Percentiles rank a stretch among this genome's conserved stretches.
These are phyloP conservation scores for Mesorhabditis sp. DNA, from an alignment of 2,888 invertebrate genomes.

Conservation along the genomic window DNA sequence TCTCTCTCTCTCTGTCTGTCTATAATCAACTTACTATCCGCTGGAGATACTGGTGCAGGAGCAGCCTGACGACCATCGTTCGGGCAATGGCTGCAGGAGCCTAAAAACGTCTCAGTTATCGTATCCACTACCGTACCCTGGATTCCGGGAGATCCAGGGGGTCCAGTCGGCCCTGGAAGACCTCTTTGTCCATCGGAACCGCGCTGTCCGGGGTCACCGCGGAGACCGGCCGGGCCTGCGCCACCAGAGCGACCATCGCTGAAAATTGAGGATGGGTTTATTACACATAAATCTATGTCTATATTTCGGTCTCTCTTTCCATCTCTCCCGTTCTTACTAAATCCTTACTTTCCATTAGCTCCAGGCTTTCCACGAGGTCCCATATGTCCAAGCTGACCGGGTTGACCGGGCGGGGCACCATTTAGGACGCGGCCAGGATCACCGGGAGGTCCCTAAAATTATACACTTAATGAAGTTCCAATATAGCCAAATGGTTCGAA, in stretches of 20 bases:
- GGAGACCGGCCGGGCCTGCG: constrained; percentile 11
- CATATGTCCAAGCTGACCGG: constrained; percentile 15
- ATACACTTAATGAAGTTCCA: not conserved
- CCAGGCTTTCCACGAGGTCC: constrained; percentile 18
- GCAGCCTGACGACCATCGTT: not conserved
- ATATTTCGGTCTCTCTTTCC: not conserved
- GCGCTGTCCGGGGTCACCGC: constrained; percentile 37
- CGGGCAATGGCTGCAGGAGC: not conserved
- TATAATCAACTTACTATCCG: too few species aligned
- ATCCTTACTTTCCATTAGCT: constrained; percentile 10
- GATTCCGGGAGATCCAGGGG: constrained; percentile 27
- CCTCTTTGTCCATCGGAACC: constrained; percentile 34
- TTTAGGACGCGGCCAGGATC: constrained; percentile 28
- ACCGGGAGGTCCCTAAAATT: constrained; percentile 28
- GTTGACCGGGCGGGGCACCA: constrained; percentile 18
- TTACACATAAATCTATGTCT: constrained; percentile 3
- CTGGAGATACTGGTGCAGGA: too few species aligned
- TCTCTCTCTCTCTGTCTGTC: too few species aligned
- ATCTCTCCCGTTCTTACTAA: not conserved
- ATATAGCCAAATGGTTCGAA: not conserved
- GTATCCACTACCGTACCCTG: constrained; percentile 10
- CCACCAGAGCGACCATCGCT: constrained; percentile 14
- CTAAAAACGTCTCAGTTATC: not conserved
- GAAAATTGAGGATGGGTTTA: not conserved
- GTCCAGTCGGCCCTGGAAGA: constrained; percentile 39